Evolutionary conservation across 2,888 invertebrate genomes (phyloP).

Genomic region (Pterostichus madidus): DNA sequence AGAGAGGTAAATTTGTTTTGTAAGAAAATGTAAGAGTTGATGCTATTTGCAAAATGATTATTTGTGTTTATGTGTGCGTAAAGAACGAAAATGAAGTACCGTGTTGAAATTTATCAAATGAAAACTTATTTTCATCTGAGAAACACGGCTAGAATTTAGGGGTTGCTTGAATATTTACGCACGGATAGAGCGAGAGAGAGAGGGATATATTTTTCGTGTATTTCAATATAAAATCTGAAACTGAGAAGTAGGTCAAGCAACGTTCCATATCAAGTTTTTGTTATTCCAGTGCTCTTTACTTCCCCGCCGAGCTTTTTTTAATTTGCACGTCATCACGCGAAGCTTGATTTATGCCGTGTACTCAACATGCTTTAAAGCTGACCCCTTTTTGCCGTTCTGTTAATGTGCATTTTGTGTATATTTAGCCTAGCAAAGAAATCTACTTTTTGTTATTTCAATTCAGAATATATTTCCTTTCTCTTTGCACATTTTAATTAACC

Average conservation of each 20-base stretch:
- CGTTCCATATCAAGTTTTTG: conserved; percentile 64
- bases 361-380: conserved; percentile 61
- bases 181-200: conserved; percentile 14
- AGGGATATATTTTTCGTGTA: conserved; percentile 37
- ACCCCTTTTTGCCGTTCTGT: conserved; percentile 61
- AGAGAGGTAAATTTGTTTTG: too few relatives aligned
- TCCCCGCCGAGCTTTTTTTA: conserved; percentile 53
- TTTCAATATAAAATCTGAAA: conserved; percentile 64
- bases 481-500: conserved; percentile 13
- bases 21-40: too few relatives aligned
- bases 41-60: too few relatives aligned
- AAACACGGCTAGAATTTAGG: conserved; percentile 11
- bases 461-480: conserved; percentile 13
- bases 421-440: conserved; percentile 21
- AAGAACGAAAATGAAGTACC: neutral
- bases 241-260: conserved; percentile 55
- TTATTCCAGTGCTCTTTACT: conserved; percentile 59
- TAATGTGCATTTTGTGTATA: conserved; percentile 66
- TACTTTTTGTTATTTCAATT: neutral
- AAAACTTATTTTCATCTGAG: conserved; percentile 18
- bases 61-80: neutral
- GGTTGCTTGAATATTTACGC: neutral
- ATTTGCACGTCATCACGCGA: conserved; percentile 67
- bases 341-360: conserved; percentile 64
- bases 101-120: conserved; percentile 20